phyloP scores from a whole-genome alignment of 2,113 vertebrate species.

The Sciurus niger region DNA sequence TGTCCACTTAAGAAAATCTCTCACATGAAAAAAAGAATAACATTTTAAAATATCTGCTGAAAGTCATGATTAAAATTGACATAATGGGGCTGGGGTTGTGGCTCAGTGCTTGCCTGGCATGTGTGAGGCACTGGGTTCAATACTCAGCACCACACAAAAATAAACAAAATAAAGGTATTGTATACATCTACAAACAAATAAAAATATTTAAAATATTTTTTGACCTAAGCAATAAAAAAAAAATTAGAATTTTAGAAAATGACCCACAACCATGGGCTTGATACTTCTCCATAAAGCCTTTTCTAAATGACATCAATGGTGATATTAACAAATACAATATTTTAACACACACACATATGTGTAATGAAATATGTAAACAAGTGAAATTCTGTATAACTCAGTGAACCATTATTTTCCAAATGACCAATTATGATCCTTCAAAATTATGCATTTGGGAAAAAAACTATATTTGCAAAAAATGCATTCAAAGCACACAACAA shows the following conservation, averaged over 20 bases:
- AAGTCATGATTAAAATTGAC: not conserved
- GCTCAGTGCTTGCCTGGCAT: too few relatives aligned
- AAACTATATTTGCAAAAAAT: not conserved
- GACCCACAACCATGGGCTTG: not conserved
- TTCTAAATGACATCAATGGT: not conserved
- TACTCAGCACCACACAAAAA: too few relatives aligned
- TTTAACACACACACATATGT: too few relatives aligned
- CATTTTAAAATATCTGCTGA: constrained; percentile 28
- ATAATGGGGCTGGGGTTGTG: too few relatives aligned
- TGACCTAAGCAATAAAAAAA: not conserved
- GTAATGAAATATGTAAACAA: not conserved
- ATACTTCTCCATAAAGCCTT: not conserved
- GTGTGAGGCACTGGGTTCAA: too few relatives aligned
- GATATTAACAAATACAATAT: not conserved
- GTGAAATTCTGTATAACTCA: constrained; percentile 39
- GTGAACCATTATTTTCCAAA: constrained; percentile 14
- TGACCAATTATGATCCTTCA: not conserved
- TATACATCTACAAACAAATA: too few relatives aligned
- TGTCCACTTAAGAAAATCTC: too few relatives aligned
- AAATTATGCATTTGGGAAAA: not conserved
- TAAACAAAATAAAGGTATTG: too few relatives aligned
- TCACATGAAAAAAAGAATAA: not conserved
- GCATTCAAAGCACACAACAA: not conserved
- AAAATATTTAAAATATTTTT: too few relatives aligned
- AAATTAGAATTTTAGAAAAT: not conserved